Evolutionary conservation across 2,888 invertebrate genomes (phyloP).

Genomic region (Drosophila fungiperda): DNA sequence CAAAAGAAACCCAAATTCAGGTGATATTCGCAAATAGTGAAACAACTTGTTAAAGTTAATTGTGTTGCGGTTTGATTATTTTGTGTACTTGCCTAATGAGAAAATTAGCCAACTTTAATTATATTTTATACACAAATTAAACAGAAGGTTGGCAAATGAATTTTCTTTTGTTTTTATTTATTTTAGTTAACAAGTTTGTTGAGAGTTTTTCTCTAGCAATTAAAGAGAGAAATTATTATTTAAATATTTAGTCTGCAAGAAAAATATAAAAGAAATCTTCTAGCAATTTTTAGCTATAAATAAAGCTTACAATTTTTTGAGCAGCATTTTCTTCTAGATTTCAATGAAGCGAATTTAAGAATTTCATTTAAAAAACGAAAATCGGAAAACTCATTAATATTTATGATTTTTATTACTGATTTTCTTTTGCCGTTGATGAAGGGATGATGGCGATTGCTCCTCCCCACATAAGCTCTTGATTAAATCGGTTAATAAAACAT

Average conservation of each 20-base stretch:
- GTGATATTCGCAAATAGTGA: conserved; percentile 1
- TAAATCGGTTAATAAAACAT: not conserved
- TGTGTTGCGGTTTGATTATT: conserved; percentile 6
- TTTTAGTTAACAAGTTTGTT: not conserved
- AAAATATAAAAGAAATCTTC: too few species aligned
- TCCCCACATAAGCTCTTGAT: not conserved
- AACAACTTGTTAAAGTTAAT: conserved; percentile 27
- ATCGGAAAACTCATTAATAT: too few species aligned
- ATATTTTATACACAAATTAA: not conserved
- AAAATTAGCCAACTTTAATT: conserved; percentile 5
- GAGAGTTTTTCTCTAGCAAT: not conserved
- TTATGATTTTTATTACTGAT: not conserved
- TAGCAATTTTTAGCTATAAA: too few species aligned
- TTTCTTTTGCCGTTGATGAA: not conserved
- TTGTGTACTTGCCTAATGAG: conserved; percentile 20
- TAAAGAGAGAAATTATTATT: not conserved
- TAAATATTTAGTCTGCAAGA: not conserved
- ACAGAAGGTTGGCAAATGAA: not conserved
- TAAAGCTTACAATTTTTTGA: too few species aligned
- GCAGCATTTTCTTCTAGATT: too few species aligned
- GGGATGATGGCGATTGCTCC: not conserved
- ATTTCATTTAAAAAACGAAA: too few species aligned
- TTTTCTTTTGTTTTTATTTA: not conserved
- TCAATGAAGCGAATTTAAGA: too few species aligned
- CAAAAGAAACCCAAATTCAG: conserved; percentile 4